phyloP scores from a whole-genome alignment of 2,113 vertebrate genomes.

The Strix aluco region DNA sequence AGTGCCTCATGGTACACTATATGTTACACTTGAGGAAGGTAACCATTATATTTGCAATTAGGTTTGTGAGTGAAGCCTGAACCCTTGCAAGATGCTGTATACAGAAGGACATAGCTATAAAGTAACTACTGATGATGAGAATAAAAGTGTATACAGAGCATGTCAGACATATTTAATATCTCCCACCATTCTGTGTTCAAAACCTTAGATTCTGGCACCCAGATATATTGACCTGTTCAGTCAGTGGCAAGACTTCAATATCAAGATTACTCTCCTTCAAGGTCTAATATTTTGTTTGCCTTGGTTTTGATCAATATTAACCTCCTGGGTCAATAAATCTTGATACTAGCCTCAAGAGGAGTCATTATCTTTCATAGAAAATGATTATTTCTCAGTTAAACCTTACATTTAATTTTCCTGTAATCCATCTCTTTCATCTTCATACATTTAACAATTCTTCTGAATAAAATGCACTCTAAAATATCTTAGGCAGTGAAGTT shows the following conservation, averaged over 20 bases:
- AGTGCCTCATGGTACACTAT: background rate
- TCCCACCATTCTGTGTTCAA: background rate
- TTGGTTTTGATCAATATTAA: conserved; percentile 65
- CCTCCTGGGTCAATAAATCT: conserved; percentile 74
- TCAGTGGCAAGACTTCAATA: conserved; percentile 46
- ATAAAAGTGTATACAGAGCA: background rate
- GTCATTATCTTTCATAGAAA: conserved; percentile 75
- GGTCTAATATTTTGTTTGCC: conserved; percentile 62
- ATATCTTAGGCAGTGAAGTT: background rate
- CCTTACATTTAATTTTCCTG: conserved; percentile 63
- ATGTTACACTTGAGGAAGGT: background rate
- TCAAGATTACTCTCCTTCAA: conserved; percentile 58
- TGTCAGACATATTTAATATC: conserved; percentile 28
- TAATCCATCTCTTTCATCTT: conserved; percentile 65
- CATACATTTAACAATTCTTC: background rate
- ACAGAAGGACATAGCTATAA: conserved; percentile 2
- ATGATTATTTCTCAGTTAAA: conserved; percentile 76
- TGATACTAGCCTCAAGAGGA: conserved; percentile 62
- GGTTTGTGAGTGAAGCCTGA: background rate
- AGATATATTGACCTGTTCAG: conserved; percentile 42
- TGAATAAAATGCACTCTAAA: background rate
- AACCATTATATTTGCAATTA: background rate
- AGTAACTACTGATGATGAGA: background rate
- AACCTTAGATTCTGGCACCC: background rate
- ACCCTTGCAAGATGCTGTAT: background rate